Conservation (phyloP, 2,113 vertebrate species). For the Galeopterus variegatus region DNA sequence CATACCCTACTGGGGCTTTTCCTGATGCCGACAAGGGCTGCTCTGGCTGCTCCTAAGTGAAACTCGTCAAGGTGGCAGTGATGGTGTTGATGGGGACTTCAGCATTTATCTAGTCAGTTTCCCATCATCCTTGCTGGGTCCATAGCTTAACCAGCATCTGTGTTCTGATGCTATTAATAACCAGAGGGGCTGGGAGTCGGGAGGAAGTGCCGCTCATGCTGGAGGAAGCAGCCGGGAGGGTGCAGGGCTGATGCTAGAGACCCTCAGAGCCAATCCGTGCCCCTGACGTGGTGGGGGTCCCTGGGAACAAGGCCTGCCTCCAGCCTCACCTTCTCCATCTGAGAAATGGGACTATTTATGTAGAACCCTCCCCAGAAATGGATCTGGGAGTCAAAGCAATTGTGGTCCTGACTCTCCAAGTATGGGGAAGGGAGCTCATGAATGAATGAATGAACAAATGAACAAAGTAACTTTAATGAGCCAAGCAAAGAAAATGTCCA, state of each 20-base stretch:
- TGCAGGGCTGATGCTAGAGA: not conserved
- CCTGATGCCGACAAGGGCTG: not conserved
- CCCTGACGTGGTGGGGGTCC: too few relatives aligned
- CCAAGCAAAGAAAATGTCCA: not conserved
- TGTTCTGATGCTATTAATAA: slow-evolving; percentile 69
- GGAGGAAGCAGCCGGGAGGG: slow-evolving; percentile 59
- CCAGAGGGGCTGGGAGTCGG: slow-evolving; percentile 7
- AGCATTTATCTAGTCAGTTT: slow-evolving; percentile 1
- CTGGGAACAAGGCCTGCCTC: not conserved
- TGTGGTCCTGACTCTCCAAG: not conserved
- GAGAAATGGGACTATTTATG: not conserved
- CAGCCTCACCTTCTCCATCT: not conserved
- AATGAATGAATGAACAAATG: not conserved
- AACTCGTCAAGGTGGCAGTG: not conserved
- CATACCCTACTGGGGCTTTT: not conserved
- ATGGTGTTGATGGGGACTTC: not conserved
- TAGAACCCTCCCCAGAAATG: not conserved
- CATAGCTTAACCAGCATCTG: not conserved
- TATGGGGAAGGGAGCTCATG: not conserved
- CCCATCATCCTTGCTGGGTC: not conserved
- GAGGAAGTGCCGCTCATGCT: not conserved
- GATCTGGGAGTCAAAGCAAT: not conserved
- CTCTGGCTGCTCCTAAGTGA: not conserved
- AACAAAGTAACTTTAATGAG: not conserved
- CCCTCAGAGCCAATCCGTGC: not conserved